Evolutionary conservation across 23 tunicate genomes (phyloP).

Genomic region (Styela clava): DNA sequence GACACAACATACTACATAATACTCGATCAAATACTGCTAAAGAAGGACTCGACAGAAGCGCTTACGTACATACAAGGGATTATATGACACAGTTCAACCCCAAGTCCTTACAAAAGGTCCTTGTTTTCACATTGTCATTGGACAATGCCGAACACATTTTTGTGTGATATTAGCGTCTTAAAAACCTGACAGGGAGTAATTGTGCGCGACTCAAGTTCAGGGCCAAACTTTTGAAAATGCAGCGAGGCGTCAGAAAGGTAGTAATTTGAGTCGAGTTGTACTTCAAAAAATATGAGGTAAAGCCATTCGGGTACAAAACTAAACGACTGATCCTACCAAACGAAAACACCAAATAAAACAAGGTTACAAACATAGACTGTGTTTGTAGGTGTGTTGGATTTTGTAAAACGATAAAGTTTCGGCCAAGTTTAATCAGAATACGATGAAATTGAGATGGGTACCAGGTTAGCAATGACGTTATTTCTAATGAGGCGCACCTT

Average conservation of each 20-base stretch:
- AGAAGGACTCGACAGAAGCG: too few relatives aligned
- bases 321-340: too few relatives aligned
- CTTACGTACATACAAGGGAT: neutral
- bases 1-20: too few relatives aligned
- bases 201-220: neutral
- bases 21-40: too few relatives aligned
- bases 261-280: neutral
- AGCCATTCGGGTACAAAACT: neutral
- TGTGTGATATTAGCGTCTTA: neutral
- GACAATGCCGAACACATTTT: neutral
- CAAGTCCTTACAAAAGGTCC: neutral
- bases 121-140: neutral
- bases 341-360: too few relatives aligned
- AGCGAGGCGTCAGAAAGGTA: neutral
- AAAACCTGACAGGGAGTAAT: neutral
- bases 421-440: too few relatives aligned
- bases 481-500: too few relatives aligned
- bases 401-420: too few relatives aligned
- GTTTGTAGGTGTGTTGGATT: too few relatives aligned
- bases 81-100: neutral
- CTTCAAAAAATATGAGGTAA: neutral
- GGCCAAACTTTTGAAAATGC: neutral
- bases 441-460: too few relatives aligned
- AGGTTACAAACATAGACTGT: too few relatives aligned
- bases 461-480: too few relatives aligned